Percentiles rank a stretch among this genome's conserved stretches.
Conservation (phyloP, 2,797 vertebrate genomes). For the Ptychadena robeensis region DNA sequence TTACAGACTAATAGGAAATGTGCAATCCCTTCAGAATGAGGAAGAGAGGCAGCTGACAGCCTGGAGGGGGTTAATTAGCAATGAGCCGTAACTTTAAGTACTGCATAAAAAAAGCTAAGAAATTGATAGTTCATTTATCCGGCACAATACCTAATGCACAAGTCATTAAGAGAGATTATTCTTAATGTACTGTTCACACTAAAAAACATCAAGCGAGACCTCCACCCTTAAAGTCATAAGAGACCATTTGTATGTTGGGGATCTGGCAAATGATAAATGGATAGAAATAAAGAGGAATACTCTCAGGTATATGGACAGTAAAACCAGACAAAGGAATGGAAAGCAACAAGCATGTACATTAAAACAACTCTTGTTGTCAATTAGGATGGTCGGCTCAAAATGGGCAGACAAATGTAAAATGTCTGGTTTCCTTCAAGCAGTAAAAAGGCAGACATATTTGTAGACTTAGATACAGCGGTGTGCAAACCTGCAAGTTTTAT, state of each 20-base stretch:
- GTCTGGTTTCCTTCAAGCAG: no score
- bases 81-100: slow-evolving; percentile 99
- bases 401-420: no score
- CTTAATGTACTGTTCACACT: slow-evolving; percentile 90
- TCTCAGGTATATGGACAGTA: neutral
- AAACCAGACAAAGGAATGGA: no score
- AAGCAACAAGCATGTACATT: no score
- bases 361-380: no score
- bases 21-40: slow-evolving; percentile 50
- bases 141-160: slow-evolving; percentile 92
- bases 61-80: slow-evolving; percentile 96
- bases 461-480: no score
- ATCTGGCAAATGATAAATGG: slow-evolving; percentile 40
- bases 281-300: neutral
- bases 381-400: no score
- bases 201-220: slow-evolving; percentile 68
- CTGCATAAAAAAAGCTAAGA: slow-evolving; percentile 99
- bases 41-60: slow-evolving; percentile 54
- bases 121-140: slow-evolving; percentile 99
- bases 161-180: slow-evolving; percentile 96
- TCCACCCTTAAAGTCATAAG: slow-evolving; percentile 54
- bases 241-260: slow-evolving; percentile 60
- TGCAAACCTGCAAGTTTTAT: no score
- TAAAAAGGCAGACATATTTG: no score
- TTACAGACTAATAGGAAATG: slow-evolving; percentile 1